A percentile compares a stretch with the other conserved stretches of the same genome.
Conservation (phyloP, 2,797 vertebrate species). For the Philypnodon macrostomus region DNA sequence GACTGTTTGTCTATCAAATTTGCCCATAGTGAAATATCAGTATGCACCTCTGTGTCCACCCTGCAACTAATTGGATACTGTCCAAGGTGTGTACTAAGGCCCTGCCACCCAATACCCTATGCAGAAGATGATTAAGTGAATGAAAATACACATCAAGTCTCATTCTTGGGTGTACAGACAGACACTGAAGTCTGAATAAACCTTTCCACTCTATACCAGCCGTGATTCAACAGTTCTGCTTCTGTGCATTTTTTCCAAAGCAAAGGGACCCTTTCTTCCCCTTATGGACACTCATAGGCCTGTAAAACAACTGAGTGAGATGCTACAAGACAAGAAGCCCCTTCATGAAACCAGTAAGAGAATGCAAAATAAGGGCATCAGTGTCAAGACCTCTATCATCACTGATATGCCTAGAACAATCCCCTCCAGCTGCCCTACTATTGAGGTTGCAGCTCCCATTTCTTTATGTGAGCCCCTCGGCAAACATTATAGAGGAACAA, state of each 20-base stretch:
- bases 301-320: constrained; percentile 23
- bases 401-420: constrained; percentile 5
- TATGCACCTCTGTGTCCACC: too few species aligned
- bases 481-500: constrained; percentile 8
- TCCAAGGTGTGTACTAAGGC: constrained; percentile 18
- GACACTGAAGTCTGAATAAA: constrained; percentile 64
- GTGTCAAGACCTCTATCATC: constrained; percentile 1
- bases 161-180: constrained; percentile 54
- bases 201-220: constrained; percentile 68
- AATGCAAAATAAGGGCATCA: background rate
- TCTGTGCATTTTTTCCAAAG: constrained; percentile 45
- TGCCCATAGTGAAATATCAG: too few species aligned
- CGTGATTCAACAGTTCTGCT: constrained; percentile 47
- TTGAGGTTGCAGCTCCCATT: constrained; percentile 1
- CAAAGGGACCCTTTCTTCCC: constrained; percentile 61
- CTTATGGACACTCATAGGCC: constrained; percentile 41
- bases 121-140: too few species aligned
- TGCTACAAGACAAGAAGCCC: constrained; percentile 17
- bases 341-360: constrained; percentile 21
- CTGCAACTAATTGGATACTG: too few species aligned
- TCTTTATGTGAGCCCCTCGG: background rate
- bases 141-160: constrained; percentile 47
- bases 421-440: background rate
- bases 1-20: too few species aligned
- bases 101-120: constrained; percentile 37